phyloP scores from a whole-genome alignment of 1,140 invertebrate genomes.

The Drosophila ironensis region DNA sequence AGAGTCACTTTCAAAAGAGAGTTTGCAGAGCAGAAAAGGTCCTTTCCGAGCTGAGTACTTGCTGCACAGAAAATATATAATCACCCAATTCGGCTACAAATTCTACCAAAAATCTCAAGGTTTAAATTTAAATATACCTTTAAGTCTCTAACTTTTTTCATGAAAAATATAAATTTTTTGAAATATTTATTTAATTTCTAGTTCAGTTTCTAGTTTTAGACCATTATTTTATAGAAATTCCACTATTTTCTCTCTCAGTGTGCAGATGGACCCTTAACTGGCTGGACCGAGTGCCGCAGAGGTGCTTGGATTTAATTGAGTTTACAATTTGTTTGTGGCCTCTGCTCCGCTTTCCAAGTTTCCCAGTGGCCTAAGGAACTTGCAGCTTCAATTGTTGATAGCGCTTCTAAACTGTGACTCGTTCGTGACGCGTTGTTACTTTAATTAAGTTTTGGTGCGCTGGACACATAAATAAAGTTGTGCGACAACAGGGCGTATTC shows the following conservation, averaged over 20 bases:
- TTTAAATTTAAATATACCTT: neutral
- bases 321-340: constrained; percentile 75
- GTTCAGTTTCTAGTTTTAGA: too few relatives aligned
- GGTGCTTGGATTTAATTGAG: constrained; percentile 78
- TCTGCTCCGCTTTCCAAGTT: constrained; percentile 38
- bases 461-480: constrained; percentile 21
- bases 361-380: constrained; percentile 31
- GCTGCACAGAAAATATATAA: neutral
- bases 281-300: constrained; percentile 37
- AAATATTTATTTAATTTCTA: too few relatives aligned
- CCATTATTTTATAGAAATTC: neutral
- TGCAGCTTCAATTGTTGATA: neutral
- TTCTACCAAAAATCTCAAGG: neutral
- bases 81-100: too few relatives aligned
- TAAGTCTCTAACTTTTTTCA: too few relatives aligned
- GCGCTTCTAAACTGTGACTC: constrained; percentile 37
- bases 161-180: too few relatives aligned
- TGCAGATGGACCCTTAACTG: constrained; percentile 42
- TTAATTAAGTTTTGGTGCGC: constrained; percentile 51
- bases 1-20: constrained; percentile 8
- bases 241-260: neutral
- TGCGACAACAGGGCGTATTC: constrained; percentile 39
- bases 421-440: constrained; percentile 29
- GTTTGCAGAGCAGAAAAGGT: constrained; percentile 2
- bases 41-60: neutral